phyloP scores from a whole-genome alignment of 1,140 invertebrate species.

The Caerostris extrusa region DNA sequence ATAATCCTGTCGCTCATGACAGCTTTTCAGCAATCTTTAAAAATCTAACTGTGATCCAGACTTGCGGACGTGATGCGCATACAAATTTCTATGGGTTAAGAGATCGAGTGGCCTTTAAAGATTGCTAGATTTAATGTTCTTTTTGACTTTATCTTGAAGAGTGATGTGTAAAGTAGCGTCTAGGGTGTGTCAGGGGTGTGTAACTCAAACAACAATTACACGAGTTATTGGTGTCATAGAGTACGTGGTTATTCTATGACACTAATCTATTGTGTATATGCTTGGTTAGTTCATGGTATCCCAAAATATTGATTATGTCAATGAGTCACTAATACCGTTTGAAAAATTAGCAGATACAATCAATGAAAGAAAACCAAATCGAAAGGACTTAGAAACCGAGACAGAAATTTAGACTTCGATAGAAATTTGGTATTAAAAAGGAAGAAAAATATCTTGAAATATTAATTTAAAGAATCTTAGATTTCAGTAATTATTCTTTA shows the following conservation, averaged over 20 bases:
- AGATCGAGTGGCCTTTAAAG: conserved; percentile 17
- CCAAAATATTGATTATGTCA: background rate
- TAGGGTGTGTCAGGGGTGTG: conserved; percentile 59
- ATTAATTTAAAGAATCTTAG: too few relatives aligned
- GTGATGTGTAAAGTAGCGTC: conserved; percentile 58
- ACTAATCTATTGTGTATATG: conserved; percentile 12
- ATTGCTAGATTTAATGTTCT: conserved; percentile 49
- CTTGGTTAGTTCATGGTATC: background rate
- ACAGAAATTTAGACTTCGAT: too few relatives aligned
- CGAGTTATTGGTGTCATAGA: conserved; percentile 53
- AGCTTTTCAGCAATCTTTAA: background rate
- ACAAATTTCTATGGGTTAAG: background rate
- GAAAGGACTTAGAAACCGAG: too few relatives aligned
- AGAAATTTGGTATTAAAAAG: too few relatives aligned
- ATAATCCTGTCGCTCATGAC: conserved; percentile 18
- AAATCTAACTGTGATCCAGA: conserved; percentile 5
- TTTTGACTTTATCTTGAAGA: conserved; percentile 61
- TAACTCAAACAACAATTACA: conserved; percentile 62
- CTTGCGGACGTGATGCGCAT: conserved; percentile 29
- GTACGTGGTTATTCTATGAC: conserved; percentile 43
- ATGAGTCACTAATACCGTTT: background rate
- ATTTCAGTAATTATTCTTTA: too few relatives aligned
- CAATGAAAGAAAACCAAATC: too few relatives aligned
- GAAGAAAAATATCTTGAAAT: too few relatives aligned
- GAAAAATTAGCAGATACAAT: too few relatives aligned